Conservation (phyloP, 2,888 invertebrate species). For the Tipula lateralis region DNA sequence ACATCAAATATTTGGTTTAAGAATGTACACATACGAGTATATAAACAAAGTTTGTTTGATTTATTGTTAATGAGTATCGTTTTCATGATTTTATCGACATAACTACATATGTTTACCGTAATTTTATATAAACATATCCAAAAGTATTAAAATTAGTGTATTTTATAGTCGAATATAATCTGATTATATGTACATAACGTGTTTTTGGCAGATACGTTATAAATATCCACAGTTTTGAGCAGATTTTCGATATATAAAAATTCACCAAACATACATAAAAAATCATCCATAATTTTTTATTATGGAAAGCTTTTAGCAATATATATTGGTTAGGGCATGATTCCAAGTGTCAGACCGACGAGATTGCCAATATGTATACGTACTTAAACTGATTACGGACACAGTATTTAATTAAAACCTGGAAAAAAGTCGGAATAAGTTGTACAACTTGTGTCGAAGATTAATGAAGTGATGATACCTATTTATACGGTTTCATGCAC, state of each 20-base stretch:
- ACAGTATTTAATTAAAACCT: background rate
- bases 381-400: background rate
- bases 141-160: background rate
- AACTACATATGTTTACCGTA: background rate
- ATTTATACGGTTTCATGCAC: too few species aligned
- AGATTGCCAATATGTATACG: background rate
- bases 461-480: too few species aligned
- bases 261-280: background rate
- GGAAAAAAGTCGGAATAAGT: too few species aligned
- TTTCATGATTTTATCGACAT: background rate
- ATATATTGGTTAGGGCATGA: background rate
- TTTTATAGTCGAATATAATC: background rate
- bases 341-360: background rate
- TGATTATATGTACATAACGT: background rate
- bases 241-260: background rate
- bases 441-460: too few species aligned
- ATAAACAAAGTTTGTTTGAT: background rate
- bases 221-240: background rate
- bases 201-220: background rate
- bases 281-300: background rate
- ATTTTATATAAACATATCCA: background rate
- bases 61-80: background rate
- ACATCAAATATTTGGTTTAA: background rate
- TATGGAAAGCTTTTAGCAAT: background rate
- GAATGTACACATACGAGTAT: background rate